Evolutionary conservation across 2,888 invertebrate species (phyloP).

Genomic region (Mystacides longicornis): DNA sequence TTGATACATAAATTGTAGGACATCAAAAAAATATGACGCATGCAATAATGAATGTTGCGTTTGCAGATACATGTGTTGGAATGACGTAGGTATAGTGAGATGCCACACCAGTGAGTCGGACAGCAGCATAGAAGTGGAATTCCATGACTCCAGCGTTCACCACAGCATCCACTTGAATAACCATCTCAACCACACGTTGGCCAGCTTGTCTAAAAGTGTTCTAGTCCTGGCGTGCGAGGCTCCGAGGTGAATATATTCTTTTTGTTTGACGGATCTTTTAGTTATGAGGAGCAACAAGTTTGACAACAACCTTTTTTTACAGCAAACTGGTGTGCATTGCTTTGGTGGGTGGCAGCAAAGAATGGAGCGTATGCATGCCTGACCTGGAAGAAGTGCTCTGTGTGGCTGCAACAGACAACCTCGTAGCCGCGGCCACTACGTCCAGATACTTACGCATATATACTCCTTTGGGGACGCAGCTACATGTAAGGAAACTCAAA

Average conservation of each 20-base stretch:
- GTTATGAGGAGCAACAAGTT: background rate
- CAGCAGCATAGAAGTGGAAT: constrained; percentile 87
- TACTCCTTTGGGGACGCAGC: constrained; percentile 80
- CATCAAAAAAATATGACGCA: too few species aligned
- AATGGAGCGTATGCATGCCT: constrained; percentile 76
- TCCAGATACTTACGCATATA: constrained; percentile 73
- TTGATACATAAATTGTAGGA: too few species aligned
- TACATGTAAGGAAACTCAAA: constrained; percentile 55
- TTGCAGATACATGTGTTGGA: constrained; percentile 74
- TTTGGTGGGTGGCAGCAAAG: constrained; percentile 68
- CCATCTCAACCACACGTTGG: constrained; percentile 78
- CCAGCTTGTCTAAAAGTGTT: constrained; percentile 73
- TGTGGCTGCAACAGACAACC: constrained; percentile 56
- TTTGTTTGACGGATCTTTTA: background rate
- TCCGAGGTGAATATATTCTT: constrained; percentile 45
- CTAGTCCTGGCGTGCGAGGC: constrained; percentile 69
- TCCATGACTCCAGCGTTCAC: constrained; percentile 85
- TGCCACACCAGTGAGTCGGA: constrained; percentile 69
- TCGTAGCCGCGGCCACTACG: constrained; percentile 74
- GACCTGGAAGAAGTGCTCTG: constrained; percentile 71
- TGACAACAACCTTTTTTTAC: constrained; percentile 25
- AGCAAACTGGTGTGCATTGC: constrained; percentile 72
- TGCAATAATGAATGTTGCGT: too few species aligned
- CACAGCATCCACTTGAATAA: constrained; percentile 87
- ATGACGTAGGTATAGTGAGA: constrained; percentile 84